Evolutionary conservation across 2,797 vertebrate species (phyloP).

Genomic region (Eleutherodactylus coqui): DNA sequence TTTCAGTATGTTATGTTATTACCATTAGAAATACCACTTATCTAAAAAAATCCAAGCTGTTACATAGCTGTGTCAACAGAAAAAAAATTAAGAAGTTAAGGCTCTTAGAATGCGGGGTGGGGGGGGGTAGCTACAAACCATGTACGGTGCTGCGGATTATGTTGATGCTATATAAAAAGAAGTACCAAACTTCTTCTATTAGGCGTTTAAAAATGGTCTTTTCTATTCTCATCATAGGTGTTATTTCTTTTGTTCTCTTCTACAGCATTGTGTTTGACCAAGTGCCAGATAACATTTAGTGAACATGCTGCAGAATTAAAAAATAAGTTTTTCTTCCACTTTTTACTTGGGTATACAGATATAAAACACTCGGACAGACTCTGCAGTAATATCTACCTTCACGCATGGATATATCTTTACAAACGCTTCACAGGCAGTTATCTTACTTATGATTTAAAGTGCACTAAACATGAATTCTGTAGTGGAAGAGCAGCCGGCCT

Average conservation of each 20-base stretch:
- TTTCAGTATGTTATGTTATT: too few species aligned
- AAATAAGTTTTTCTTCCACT: constrained; percentile 36
- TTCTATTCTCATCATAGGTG: background rate
- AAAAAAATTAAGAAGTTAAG: too few species aligned
- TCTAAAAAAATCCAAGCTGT: too few species aligned
- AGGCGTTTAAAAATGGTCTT: background rate
- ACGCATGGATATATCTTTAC: constrained; percentile 50
- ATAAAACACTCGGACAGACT: constrained; percentile 50
- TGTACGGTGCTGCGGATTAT: too few species aligned
- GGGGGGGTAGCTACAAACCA: too few species aligned
- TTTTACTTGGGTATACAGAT: constrained; percentile 47
- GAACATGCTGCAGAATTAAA: constrained; percentile 14
- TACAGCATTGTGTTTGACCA: background rate
- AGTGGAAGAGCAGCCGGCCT: constrained; percentile 9
- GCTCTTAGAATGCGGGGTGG: too few species aligned
- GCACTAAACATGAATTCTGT: constrained; percentile 58
- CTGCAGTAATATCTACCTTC: constrained; percentile 43
- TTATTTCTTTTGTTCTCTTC: background rate
- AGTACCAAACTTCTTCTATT: background rate
- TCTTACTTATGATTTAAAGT: constrained; percentile 56
- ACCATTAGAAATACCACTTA: too few species aligned
- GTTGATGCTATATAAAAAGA: background rate
- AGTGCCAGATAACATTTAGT: constrained; percentile 4
- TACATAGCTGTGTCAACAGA: too few species aligned
- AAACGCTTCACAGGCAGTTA: constrained; percentile 46